A percentile compares a stretch with the other conserved stretches of the same genome.
phyloP scores from a whole-genome alignment of 2,888 invertebrate genomes.

The Brachypalpus laphriformis region DNA sequence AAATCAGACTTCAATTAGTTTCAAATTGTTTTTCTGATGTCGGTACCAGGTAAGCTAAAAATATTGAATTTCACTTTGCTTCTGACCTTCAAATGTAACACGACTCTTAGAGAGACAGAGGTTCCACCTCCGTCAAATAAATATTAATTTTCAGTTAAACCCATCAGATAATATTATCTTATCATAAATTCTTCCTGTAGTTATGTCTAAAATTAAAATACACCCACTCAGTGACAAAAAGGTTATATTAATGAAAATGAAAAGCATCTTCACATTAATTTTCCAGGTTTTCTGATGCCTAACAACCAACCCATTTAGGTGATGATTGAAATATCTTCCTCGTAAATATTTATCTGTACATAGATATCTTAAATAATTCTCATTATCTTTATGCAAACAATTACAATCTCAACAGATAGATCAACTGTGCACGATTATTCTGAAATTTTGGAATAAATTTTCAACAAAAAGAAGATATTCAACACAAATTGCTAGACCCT shows the following conservation, averaged over 20 bases:
- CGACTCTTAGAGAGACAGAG: not conserved
- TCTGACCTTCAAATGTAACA: not conserved
- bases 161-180: not conserved
- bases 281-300: no score
- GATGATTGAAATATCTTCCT: conserved; percentile 14
- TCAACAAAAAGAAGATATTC: not conserved
- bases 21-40: no score
- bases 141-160: not conserved
- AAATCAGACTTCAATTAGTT: no score
- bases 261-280: not conserved
- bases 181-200: not conserved
- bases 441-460: not conserved
- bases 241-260: not conserved
- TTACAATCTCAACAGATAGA: not conserved
- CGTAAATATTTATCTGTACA: conserved; percentile 15
- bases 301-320: not conserved
- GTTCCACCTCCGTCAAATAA: not conserved
- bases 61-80: no score
- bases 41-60: no score
- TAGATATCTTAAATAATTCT: not conserved
- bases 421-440: not conserved
- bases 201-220: not conserved
- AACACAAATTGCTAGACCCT: not conserved
- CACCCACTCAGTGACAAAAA: not conserved
- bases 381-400: conserved; percentile 19